A percentile compares a stretch with the other conserved stretches of the same genome.
Conservation (phyloP, 2,888 invertebrate species). For the Lobophora halterata region DNA sequence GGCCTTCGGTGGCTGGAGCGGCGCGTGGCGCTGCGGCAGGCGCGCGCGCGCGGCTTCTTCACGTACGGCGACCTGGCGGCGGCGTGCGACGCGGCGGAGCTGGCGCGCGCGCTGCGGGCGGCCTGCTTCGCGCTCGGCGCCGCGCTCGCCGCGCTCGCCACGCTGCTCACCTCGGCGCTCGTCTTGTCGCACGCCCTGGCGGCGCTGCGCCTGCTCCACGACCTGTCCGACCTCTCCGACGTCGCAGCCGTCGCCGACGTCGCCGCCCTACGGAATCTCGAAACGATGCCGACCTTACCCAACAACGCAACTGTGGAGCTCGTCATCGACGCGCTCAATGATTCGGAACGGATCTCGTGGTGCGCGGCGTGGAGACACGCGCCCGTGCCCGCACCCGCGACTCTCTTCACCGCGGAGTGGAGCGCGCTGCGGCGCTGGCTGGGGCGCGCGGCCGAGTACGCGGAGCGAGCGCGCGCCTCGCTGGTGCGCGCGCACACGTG, state of each 20-base stretch:
- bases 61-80: slow-evolving; percentile 89
- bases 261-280: not conserved
- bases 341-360: slow-evolving; percentile 40
- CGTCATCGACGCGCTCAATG: slow-evolving; percentile 18
- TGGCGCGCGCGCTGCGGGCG: slow-evolving; percentile 29
- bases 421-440: slow-evolving; percentile 71
- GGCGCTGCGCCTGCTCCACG: slow-evolving; percentile 24
- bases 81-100: slow-evolving; percentile 59
- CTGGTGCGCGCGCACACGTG: slow-evolving; percentile 14
- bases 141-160: slow-evolving; percentile 27
- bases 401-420: too few species aligned
- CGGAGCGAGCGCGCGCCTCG: slow-evolving; percentile 33
- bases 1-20: slow-evolving; percentile 86
- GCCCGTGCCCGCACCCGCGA: too few species aligned
- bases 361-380: slow-evolving; percentile 60
- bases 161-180: slow-evolving; percentile 47
- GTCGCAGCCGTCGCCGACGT: not conserved
- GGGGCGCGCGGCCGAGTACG: slow-evolving; percentile 51
- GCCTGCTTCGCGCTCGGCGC: slow-evolving; percentile 38
- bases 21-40: slow-evolving; percentile 87
- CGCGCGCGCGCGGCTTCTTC: slow-evolving; percentile 87
- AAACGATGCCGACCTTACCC: slow-evolving; percentile 19
- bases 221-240: slow-evolving; percentile 17
- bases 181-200: slow-evolving; percentile 39
- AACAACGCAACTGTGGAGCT: slow-evolving; percentile 38